phyloP scores from a whole-genome alignment of 2,888 invertebrate genomes.

The Parnassius orleans region DNA sequence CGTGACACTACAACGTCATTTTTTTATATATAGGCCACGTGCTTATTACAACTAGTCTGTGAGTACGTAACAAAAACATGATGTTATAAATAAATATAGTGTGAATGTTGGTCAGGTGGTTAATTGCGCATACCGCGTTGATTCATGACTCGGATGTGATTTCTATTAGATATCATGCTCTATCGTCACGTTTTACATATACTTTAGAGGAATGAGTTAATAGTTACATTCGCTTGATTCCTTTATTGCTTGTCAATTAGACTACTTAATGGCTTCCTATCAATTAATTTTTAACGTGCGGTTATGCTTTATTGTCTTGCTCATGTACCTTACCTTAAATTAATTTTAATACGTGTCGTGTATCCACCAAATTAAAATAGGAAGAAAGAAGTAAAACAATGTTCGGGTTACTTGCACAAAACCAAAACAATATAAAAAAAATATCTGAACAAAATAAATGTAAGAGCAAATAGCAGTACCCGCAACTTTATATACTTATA shows the following conservation, averaged over 20 bases:
- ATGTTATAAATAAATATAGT: background rate
- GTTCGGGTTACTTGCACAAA: no score
- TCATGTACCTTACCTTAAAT: no score
- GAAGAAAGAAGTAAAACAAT: no score
- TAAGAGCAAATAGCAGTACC: no score
- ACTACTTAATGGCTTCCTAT: slow-evolving; percentile 34
- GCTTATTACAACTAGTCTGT: background rate
- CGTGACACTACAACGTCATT: no score
- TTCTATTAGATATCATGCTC: slow-evolving; percentile 29
- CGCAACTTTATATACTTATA: no score
- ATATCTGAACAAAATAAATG: no score
- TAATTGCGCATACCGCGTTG: slow-evolving; percentile 32
- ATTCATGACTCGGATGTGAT: slow-evolving; percentile 38
- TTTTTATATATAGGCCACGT: no score
- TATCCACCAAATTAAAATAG: no score
- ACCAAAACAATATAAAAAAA: no score
- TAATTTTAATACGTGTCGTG: no score
- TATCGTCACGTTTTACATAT: slow-evolving; percentile 40
- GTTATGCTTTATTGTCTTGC: slow-evolving; percentile 12
- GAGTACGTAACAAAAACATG: background rate
- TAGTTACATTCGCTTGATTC: slow-evolving; percentile 27
- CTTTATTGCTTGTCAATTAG: slow-evolving; percentile 31
- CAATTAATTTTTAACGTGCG: slow-evolving; percentile 31
- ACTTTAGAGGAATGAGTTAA: slow-evolving; percentile 30
- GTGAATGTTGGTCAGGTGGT: slow-evolving; percentile 33